A percentile compares a stretch with the other conserved stretches of the same genome.
These are phyloP conservation scores for Nesometra sesokonis DNA, from an alignment of 35 echinoderm and acorn worm species.

Conservation along the genomic window DNA sequence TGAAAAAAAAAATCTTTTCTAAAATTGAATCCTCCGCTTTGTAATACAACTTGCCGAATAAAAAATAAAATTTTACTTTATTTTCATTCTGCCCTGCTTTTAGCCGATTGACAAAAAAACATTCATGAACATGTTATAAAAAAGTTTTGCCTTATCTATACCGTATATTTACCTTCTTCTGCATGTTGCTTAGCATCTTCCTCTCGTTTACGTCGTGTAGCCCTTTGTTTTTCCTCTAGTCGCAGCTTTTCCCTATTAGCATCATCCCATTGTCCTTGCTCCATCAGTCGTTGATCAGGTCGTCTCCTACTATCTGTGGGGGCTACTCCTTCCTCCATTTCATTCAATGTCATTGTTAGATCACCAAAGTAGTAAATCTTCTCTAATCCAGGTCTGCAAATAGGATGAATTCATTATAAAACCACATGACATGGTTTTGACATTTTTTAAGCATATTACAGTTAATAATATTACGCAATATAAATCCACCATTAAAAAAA, in stretches of 20 bases:
- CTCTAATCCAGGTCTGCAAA: constrained; percentile 59
- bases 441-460: too few relatives aligned
- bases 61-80: background rate
- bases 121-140: background rate
- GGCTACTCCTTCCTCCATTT: constrained; percentile 58
- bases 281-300: constrained; percentile 88
- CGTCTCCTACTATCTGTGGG: constrained; percentile 73
- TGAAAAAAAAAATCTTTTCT: too few relatives aligned
- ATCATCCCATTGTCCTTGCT: constrained; percentile 81
- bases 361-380: constrained; percentile 79
- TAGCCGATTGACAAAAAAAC: background rate
- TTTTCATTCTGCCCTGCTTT: too few relatives aligned
- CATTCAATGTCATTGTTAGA: constrained; percentile 78
- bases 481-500: too few relatives aligned
- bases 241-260: constrained; percentile 86
- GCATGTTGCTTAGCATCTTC: constrained; percentile 40
- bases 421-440: too few relatives aligned
- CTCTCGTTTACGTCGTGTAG: constrained; percentile 72
- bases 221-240: constrained; percentile 88
- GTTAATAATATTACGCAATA: too few relatives aligned
- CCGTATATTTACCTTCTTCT: constrained; percentile 49
- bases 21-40: too few relatives aligned
- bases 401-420: background rate
- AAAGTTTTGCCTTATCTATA: too few relatives aligned
- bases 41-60: background rate